Base-by-base conservation (phyloP, 1,140 invertebrate species). In the Tetragnatha versicolor region DNA sequence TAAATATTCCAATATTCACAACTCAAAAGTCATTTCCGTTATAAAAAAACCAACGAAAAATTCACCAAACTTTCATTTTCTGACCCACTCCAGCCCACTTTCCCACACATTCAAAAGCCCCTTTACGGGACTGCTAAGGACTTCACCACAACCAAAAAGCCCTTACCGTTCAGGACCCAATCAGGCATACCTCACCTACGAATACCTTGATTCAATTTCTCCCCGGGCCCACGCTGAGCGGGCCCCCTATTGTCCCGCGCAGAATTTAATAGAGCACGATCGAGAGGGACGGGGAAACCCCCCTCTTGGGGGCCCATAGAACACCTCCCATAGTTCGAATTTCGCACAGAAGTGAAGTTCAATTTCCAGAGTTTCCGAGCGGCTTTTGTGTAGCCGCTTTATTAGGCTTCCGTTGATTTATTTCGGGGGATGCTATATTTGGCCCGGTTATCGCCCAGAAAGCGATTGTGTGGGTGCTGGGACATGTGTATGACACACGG, bases 211-310 rank as follows among this genome's bases (percentile, higher is more conserved):
- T 72, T 72, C 37, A 72, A 72, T 72, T 72, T 72, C 17, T 72
- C 25, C 6, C 10, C 35, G 27, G 17, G n/a, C 20, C 69, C 69
- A 60, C 47, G n/a, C 4, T 20, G 35, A 7, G 63, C 39, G 42
- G 39, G 25, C 4, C 63, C 6, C 33, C 39, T 27, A 17, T 66
- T 66, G 63, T 66, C 63, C 63, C 63, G 63, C 29, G 5, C 25
- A 9, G 35, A 72, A 53, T 72, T 72, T 72, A 72, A 72, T 72
- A 72, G 69, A 72, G 69, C 51, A 72, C 69, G 69, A 58, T 72
- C n/a, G 69, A 58, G 29, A 22, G 51, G 49, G 29, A 25, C 14
- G 22, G n/a, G n/a, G 10, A 12, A 17, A n/a, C 51, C 69, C 51
- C 51, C 49, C 22, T 17, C 2, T 33, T 51, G 10, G 22, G 4